Conservation (phyloP, 2,113 vertebrate genomes). For the Mellivora capensis region DNA sequence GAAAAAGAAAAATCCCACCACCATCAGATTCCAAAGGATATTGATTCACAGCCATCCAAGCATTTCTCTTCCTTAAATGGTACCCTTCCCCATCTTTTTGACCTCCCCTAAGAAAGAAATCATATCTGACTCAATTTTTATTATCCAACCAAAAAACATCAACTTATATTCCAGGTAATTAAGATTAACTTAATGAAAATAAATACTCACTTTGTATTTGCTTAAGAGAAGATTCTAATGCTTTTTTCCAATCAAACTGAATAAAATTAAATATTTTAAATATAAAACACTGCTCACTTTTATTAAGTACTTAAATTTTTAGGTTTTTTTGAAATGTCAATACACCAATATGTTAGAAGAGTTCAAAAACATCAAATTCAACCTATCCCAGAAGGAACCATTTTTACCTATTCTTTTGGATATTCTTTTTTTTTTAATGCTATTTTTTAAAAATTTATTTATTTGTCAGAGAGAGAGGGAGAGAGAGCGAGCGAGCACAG, state of each 20-base stretch:
- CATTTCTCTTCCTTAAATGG: neutral
- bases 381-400: neutral
- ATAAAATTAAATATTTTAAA: neutral
- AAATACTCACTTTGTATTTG: neutral
- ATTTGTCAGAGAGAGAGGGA: too few species aligned
- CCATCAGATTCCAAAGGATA: neutral
- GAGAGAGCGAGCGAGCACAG: too few species aligned
- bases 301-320: neutral
- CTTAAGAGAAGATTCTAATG: neutral
- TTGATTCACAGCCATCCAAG: neutral
- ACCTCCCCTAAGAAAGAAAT: neutral
- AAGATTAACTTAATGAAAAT: neutral
- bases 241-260: neutral
- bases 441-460: too few species aligned
- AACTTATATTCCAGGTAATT: neutral
- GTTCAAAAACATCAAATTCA: neutral
- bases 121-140: neutral
- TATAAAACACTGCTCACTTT: neutral
- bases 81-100: neutral
- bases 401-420: neutral
- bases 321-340: neutral
- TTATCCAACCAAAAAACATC: neutral
- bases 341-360: neutral
- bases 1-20: neutral
- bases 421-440: too few species aligned